phyloP scores from a whole-genome alignment of 2,113 vertebrate genomes.

The Cettia cetti region DNA sequence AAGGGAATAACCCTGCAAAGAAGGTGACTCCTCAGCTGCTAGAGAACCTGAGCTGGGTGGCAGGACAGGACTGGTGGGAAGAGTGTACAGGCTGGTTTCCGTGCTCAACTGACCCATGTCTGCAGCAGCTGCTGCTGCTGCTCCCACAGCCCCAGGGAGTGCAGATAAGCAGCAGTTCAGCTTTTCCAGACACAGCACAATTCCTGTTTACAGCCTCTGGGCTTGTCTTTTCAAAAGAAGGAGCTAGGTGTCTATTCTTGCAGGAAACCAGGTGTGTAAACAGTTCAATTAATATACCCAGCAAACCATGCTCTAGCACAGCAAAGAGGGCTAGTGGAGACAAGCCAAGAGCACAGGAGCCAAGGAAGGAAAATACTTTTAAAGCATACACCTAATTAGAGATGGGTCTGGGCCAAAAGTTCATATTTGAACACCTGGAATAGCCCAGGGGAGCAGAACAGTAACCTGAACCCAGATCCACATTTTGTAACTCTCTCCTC shows the following conservation, averaged over 20 bases:
- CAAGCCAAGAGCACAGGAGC: conserved; percentile 49
- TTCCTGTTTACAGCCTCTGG: conserved; percentile 60
- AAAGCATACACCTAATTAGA: conserved; percentile 51
- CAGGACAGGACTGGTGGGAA: conserved; percentile 7
- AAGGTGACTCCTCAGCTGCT: background rate
- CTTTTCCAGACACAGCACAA: conserved; percentile 60
- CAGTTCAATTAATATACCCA: conserved; percentile 51
- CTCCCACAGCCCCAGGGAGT: background rate
- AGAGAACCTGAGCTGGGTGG: background rate
- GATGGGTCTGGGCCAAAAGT: conserved; percentile 32
- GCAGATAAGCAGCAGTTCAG: conserved; percentile 47
- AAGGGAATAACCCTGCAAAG: background rate
- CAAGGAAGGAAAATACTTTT: conserved; percentile 45
- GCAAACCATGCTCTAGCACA: background rate
- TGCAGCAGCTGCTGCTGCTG: conserved; percentile 29
- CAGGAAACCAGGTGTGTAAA: conserved; percentile 66
- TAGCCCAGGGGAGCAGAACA: background rate
- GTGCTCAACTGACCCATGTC: conserved; percentile 23
- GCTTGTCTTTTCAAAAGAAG: conserved; percentile 59
- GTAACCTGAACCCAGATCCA: conserved; percentile 39
- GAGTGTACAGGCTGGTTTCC: background rate
- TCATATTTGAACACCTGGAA: conserved; percentile 55
- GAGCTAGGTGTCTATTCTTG: conserved; percentile 59
- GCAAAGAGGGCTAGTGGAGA: conserved; percentile 38
- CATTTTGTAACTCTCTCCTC: background rate